Evolutionary conservation across 2,113 vertebrate species (phyloP).

Genomic region (Spheniscus mendiculus): DNA sequence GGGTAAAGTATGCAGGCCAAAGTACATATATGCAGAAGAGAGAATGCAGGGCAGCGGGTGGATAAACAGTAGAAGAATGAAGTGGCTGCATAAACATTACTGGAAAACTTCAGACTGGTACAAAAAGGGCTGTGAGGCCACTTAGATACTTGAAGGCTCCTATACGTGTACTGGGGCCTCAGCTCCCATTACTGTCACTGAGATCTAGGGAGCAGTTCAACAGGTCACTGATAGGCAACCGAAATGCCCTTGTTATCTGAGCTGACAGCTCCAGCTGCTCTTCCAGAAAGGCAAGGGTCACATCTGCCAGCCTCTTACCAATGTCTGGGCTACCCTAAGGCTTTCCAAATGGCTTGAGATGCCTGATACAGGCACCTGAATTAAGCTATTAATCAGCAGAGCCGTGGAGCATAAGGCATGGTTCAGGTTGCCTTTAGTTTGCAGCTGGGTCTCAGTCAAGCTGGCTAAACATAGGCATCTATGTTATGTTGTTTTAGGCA

Average conservation of each 20-base stretch:
- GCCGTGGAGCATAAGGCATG: background rate
- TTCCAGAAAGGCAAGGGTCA: background rate
- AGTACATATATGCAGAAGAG: background rate
- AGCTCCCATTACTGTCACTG: background rate
- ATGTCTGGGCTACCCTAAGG: background rate
- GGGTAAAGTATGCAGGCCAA: background rate
- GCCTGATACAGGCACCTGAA: background rate
- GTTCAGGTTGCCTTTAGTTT: background rate
- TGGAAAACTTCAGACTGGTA: conserved; percentile 3
- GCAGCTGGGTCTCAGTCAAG: background rate
- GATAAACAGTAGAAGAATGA: conserved; percentile 28
- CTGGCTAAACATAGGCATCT: background rate
- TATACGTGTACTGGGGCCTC: background rate
- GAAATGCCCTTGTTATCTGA: background rate
- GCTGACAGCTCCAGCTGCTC: background rate
- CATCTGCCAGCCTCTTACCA: rapidly evolving
- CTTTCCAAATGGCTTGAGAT: background rate
- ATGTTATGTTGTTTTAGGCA: background rate
- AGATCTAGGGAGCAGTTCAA: background rate
- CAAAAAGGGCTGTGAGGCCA: background rate
- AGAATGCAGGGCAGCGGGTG: background rate
- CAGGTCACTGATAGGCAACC: background rate
- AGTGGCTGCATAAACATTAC: conserved; percentile 14
- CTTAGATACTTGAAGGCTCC: background rate
- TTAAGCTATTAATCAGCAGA: background rate